These are phyloP conservation scores for Echiichthys vipera DNA, from an alignment of 2,797 vertebrate species.

Conservation along the genomic window DNA sequence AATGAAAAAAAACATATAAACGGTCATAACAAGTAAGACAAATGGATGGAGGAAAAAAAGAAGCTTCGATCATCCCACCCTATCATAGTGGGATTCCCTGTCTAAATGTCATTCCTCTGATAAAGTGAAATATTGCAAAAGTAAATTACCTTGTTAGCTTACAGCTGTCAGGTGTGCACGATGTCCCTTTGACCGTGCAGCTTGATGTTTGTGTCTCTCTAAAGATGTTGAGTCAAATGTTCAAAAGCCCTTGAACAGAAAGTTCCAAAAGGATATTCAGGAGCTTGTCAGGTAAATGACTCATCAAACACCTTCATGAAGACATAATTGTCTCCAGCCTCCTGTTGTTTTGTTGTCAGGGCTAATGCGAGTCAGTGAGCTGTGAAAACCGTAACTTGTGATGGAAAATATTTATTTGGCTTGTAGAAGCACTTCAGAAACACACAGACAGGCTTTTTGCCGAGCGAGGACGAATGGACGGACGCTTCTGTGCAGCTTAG, in stretches of 20 bases:
- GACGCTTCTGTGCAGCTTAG: background rate
- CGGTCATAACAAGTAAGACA: background rate
- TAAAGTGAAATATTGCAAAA: background rate
- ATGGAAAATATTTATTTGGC: conserved; percentile 37
- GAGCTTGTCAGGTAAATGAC: conserved; percentile 17
- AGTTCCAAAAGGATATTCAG: background rate
- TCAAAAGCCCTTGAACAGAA: background rate
- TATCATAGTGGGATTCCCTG: no score
- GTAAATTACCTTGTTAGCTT: background rate
- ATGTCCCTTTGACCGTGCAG: background rate
- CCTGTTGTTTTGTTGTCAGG: conserved; percentile 32
- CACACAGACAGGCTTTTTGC: conserved; percentile 7
- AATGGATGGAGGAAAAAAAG: background rate
- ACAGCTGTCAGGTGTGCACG: background rate
- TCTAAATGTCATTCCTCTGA: background rate
- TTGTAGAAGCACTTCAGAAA: conserved; percentile 9
- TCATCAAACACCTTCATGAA: conserved; percentile 21
- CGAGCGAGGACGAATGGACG: background rate
- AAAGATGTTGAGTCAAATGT: background rate
- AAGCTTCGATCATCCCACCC: background rate
- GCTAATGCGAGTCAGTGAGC: conserved; percentile 9
- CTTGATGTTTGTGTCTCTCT: background rate
- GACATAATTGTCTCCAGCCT: conserved; percentile 27
- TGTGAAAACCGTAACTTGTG: conserved; percentile 24
- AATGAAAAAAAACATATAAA: background rate